Base-by-base conservation (phyloP, 1,140 invertebrate genomes). In the Caenorhabditis tropicalis region DNA sequence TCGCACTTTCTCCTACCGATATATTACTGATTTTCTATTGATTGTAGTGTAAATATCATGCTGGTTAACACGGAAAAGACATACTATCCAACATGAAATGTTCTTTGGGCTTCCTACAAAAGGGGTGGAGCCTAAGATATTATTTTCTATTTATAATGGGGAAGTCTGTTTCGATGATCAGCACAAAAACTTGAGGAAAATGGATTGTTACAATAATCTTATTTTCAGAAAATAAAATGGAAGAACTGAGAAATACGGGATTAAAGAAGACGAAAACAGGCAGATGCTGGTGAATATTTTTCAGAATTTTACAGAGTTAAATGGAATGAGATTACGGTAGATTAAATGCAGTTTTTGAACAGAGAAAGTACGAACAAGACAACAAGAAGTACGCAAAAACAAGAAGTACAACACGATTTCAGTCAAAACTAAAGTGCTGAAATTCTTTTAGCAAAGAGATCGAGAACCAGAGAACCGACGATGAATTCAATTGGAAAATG, bases 301-400 rank as follows among this genome's bases (percentile, higher is more conserved):
- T 51, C 21, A 16, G 7, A 21, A 51, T 21, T 51, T n/a, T n/a
- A 21, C 9, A 51, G n/a, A 51, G 19, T 21, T 21, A 6, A 51
- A 51, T 51, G 5, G n/a, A 51, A 51, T 51, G 49, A n/a, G 49
- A 51, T 19, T 58, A 58, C 53, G 9, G 53, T 58, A 58, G 49
- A 58, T 29, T 12, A 16, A 36, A 70, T 33, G 19, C 60, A 70
- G 60, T 70, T 70, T 70, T 70, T 70, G 60, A 70, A 70, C 60
- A 70, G 7, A n/a, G 19, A 36, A 70, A 70, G 60, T 33, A 16
- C 60, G n/a, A n/a, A 2, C 39, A 33, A 16, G 9, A 70, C 29
- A 70, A 70, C 60, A 70, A n/a, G 21, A 36, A 70, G 60, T 39
- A 33, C 60, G 39, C 29, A 36, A 70, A 36, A 70, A 70, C 60